Percentiles rank a stretch among this genome's conserved stretches.
phyloP scores from a whole-genome alignment of 2,797 vertebrate genomes.

The Peromyscus melanophrys region DNA sequence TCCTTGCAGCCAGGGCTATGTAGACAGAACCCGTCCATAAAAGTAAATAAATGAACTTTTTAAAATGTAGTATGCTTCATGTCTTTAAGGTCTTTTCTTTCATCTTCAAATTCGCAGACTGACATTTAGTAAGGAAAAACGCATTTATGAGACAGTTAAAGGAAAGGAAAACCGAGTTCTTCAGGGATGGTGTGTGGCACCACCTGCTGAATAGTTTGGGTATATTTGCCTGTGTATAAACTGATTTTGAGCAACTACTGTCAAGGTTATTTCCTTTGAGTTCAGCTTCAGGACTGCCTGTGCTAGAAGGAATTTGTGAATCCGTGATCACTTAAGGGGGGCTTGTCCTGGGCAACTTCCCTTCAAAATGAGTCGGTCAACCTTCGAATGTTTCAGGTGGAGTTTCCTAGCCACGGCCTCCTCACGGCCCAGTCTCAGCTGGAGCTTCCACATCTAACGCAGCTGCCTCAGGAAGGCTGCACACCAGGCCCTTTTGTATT shows the following conservation, averaged over 20 bases:
- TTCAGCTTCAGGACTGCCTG: background rate
- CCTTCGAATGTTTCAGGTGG: background rate
- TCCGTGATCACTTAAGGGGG: background rate
- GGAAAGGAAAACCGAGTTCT: conserved; percentile 6
- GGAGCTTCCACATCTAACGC: background rate
- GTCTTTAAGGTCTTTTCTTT: background rate
- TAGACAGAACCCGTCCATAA: background rate
- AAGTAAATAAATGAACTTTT: background rate
- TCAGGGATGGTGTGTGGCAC: conserved; percentile 55
- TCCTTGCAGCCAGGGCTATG: background rate
- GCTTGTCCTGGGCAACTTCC: background rate
- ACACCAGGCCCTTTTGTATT: background rate
- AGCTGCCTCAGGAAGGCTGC: background rate
- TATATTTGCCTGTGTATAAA: background rate
- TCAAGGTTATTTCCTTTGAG: conserved; percentile 1
- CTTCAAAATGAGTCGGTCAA: background rate
- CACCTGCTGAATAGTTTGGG: conserved; percentile 71
- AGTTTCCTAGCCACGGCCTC: background rate
- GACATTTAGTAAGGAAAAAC: conserved; percentile 16
- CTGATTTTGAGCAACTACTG: background rate
- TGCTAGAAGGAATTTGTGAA: background rate
- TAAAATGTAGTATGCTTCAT: background rate
- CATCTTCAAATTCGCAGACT: background rate
- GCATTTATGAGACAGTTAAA: conserved; percentile 3
- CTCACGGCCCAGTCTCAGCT: background rate